Base-by-base conservation (phyloP, 2,797 vertebrate genomes). In the Micropoecilia bifurca region DNA sequence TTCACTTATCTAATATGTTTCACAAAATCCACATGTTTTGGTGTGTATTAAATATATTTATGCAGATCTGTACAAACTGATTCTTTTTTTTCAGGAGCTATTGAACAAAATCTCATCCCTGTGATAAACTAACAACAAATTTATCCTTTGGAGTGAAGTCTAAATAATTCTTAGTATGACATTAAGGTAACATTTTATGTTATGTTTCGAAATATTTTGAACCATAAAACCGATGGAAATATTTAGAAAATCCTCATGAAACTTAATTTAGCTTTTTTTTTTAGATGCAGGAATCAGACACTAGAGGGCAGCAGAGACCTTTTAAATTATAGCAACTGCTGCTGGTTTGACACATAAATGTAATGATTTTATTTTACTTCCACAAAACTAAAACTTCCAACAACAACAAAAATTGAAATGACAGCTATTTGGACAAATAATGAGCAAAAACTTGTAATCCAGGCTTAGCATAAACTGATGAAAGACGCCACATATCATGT, bases 281-380 rank as follows among this genome's bases (percentile, higher is more conserved):
- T 1, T 53, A 33, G 30, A 36, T 33, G 22, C 68, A 71, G 14
- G 3, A 22, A 13, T 0, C 20, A 1, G 30, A 9, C 93, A 89
- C 13, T 88, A 94, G 93, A 91, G 88, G 90, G 91, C 85, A 93
- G 92, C 90, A 93, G 85, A 94, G 84, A 46, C 78, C 88, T 89
- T 55, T 73, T 8, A 53, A 73, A 57, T 53, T 7, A 0, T 0
- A 18, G 4, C 20, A 2, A n/a, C 13, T 71, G 1, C 2, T 16
- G 25, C 25, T 28, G 1, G 41, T 45, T 71, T 45, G 4, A 25
- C 66, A 25, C 66, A 14, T 43, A 12, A 12, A 43, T 69, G 4
- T n/a, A 3, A 25, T 53, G 20, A 8, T 3, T 4, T 33, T 7
- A 14, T 7, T 71, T 71, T 13, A 46, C 25, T 71, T 69, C 8